These are phyloP conservation scores for Orchesellides sinensis DNA, from an alignment of 2,888 invertebrate species.

Conservation along the genomic window DNA sequence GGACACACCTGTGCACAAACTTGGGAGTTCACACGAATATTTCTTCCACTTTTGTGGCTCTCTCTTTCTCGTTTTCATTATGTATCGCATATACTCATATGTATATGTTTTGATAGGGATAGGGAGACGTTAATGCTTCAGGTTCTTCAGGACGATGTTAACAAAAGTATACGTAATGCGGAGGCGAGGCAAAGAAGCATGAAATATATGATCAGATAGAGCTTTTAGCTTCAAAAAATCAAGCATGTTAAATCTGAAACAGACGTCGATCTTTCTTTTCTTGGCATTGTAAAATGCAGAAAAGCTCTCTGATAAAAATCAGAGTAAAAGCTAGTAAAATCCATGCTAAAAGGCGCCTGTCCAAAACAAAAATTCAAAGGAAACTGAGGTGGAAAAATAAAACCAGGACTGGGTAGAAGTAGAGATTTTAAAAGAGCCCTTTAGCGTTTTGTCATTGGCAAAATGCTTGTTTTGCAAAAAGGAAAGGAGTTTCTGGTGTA, in stretches of 20 bases:
- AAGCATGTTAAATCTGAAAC: constrained; percentile 43
- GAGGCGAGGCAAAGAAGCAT: constrained; percentile 38
- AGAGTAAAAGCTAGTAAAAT: not conserved
- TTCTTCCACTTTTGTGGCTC: not conserved
- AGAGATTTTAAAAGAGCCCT: not conserved
- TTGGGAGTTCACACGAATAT: constrained; percentile 39
- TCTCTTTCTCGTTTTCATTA: not conserved
- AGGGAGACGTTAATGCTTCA: too few relatives aligned
- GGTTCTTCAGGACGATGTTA: too few relatives aligned
- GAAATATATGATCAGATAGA: constrained; percentile 40
- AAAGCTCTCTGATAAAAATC: not conserved
- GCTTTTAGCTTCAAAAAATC: constrained; percentile 39
- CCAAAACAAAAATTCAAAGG: too few relatives aligned
- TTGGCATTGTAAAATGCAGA: not conserved
- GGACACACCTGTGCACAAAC: constrained; percentile 30
- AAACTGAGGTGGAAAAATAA: too few relatives aligned
- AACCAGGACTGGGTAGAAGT: not conserved
- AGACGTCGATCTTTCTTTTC: constrained; percentile 1
- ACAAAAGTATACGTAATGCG: constrained; percentile 37
- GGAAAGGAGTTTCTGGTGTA: too few relatives aligned
- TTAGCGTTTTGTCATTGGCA: not conserved
- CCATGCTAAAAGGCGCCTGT: not conserved
- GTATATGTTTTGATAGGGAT: not conserved
- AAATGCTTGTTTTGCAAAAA: too few relatives aligned
- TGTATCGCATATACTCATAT: not conserved